Base-by-base conservation (phyloP, 2,113 vertebrate genomes). In the Pogona vitticeps region DNA sequence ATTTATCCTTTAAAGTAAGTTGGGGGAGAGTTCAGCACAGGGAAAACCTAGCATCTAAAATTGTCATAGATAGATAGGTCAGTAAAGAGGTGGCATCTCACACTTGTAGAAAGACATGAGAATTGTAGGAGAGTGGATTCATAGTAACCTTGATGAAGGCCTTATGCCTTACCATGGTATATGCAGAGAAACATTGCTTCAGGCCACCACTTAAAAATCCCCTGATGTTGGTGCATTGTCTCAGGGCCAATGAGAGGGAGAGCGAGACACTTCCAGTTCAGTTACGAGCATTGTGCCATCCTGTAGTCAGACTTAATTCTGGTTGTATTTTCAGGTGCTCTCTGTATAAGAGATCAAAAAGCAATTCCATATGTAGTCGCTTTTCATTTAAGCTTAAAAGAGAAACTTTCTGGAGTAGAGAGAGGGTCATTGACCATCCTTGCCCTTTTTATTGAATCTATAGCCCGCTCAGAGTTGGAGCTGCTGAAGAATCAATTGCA, bases 361-460 rank as follows among this genome's bases (percentile, higher is more conserved):
- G 83, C 80, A 92, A 93, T 88, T 82, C 84, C 83, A 83, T 56
- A 0, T 88, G 68, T 90, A 52, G 58, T 61, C 9, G 1, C 79
- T 92, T 92, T 85, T 92, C 90, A 91, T 93, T 89, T 90, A 33
- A 52, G 76, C 76, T 10, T 56, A 59, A 33, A 77, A 20, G 28
- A 52, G n/a, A 76, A 28, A 75, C 82, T 88, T 90, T 91, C 80
- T 88, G 86, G 84, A 72, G 65, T 88, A 89, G 76, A 91, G 89
- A 82, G 33, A 88, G 28, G 76, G 91, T 71, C 86, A 71, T 63
- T 71, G 80, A 86, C 75, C 81, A 20, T 82, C 46, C 68, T 91
- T 89, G 91, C 80, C 87, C 71, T 80, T 76, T 88, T 86, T 82
- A 82, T 77, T 92, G 90, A 93, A 92, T 90, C 83, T 90, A 88